Evolutionary conservation across 2,888 invertebrate genomes (phyloP), one percentile per base, ranked within the genome.

Genomic region (Taenaris catops): DNA sequence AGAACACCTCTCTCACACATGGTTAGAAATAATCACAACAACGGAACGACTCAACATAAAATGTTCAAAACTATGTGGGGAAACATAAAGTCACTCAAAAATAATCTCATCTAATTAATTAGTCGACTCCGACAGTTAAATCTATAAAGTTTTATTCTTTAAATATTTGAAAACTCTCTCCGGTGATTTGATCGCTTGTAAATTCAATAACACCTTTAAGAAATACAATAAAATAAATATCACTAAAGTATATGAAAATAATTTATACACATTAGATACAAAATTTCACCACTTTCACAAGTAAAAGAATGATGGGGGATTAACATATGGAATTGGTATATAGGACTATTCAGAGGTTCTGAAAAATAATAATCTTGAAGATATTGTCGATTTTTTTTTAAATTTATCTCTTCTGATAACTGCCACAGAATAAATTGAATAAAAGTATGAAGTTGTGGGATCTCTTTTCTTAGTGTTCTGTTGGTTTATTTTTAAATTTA

Each of bases 1-100:
- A 84, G 84, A 83, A 86, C 84, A 86, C 84, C 84, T 84, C 84
- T 83, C 84, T 84, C 84, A 84, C 84, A 83, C 71, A 80, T 81
- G 74, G 78, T 79, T 71, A 81, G 74, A 86, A 81, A 79, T 78
- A 74, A 79, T 76, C 68, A 75, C 63, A 79, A 78, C 65, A 79
- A 84, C 68, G 68, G 58, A 73, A 75, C 56, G 80, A 83, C 70
- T 72, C 55, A 81, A 83, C 65, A 71, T 65, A 78, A 32, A 80
- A 65, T 57, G 59, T 61, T 63, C 66, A 70, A 56, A 71, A 74
- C 72, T 74, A 72, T 68, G 64, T 60, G 69, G 74, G 70, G 60
- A 62, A 73, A 63, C 61, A 68, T 51, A 58, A 56, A 60, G 51
- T 55, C 62, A 60, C 58, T 58, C 38, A 48, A 68, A 71, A 55